Evolutionary conservation across 2,797 vertebrate genomes (phyloP).

Genomic region (Selene dorsalis): DNA sequence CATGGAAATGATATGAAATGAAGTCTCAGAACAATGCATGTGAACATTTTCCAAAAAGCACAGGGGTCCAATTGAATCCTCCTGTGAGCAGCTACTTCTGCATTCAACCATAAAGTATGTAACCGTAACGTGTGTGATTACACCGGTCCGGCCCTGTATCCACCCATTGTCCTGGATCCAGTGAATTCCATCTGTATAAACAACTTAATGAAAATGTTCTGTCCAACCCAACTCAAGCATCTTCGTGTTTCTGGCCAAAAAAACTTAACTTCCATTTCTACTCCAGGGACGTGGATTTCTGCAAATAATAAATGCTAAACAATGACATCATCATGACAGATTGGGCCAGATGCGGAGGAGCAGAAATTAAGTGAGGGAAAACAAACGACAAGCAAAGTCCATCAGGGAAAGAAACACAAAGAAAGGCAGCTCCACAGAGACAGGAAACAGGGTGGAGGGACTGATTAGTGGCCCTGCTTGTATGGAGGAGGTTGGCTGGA

Average conservation of each 20-base stretch:
- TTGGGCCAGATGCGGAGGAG: constrained; percentile 51
- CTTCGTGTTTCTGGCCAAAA: constrained; percentile 30
- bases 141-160: constrained; percentile 39
- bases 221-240: constrained; percentile 44
- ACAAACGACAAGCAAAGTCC: constrained; percentile 32
- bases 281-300: constrained; percentile 31
- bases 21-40: not conserved
- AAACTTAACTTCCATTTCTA: constrained; percentile 8
- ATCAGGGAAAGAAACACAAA: constrained; percentile 15
- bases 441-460: constrained; percentile 34
- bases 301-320: constrained; percentile 29
- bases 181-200: constrained; percentile 61
- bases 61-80: not conserved
- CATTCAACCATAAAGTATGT: constrained; percentile 23
- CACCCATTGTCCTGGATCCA: constrained; percentile 45
- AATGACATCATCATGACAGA: constrained; percentile 46
- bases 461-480: constrained; percentile 50
- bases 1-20: not conserved
- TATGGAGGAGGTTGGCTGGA: constrained; percentile 39
- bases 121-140: constrained; percentile 25
- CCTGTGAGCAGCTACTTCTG: constrained; percentile 10
- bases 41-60: not conserved
- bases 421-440: constrained; percentile 16
- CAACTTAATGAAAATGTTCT: constrained; percentile 33
- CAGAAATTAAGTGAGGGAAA: constrained; percentile 45